Base-by-base conservation (phyloP, 2,113 vertebrate genomes). In the Serinus canaria region DNA sequence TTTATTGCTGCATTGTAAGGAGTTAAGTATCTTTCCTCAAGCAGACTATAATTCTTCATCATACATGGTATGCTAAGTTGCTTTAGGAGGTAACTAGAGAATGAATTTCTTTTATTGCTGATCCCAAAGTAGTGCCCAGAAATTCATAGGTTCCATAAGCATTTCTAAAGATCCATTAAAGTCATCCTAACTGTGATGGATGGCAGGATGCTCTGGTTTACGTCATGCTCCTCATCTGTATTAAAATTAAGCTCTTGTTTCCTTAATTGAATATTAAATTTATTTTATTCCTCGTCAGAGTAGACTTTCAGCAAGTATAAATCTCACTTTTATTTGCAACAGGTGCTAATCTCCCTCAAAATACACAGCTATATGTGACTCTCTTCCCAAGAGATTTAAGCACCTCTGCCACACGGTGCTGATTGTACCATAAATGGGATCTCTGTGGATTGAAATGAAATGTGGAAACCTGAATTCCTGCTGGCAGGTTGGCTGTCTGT, bases 1-100 rank as follows among this genome's bases (percentile, higher is more conserved):
- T 96, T 97, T 92, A 96, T 95, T 93, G 88, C 83, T 78, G 72
- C 79, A 22, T 92, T 95, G 68, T 96, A 89, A 89, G 64, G 64
- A 93, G 72, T 74, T 90, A 91, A 94, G 85, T 90, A 87, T 94
- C 88, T 94, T 88, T 88, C 72, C 69, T 93, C 80, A 75, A 96
- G 83, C 33, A 94, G 88, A 64, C 79, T 70, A 50, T 96, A 95
- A 94, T 90, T 97, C 88, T 95, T 94, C 83, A 86, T 91, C 85
- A 46, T 83, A 63, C 56, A 30, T 41, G 37, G 68, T 86, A 60
- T 88, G 72, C 59, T 78, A 72, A 92, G 90, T 91, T 96, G 82
- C 87, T 96, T 93, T 95, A 93, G 88, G 76, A 92, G 55, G 77
- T 82, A 95, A 92, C 89, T 82, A 53, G 92, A 78, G 77, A 92